phyloP scores from a whole-genome alignment of 1,140 invertebrate genomes.

The Paralvinella palmiformis region DNA sequence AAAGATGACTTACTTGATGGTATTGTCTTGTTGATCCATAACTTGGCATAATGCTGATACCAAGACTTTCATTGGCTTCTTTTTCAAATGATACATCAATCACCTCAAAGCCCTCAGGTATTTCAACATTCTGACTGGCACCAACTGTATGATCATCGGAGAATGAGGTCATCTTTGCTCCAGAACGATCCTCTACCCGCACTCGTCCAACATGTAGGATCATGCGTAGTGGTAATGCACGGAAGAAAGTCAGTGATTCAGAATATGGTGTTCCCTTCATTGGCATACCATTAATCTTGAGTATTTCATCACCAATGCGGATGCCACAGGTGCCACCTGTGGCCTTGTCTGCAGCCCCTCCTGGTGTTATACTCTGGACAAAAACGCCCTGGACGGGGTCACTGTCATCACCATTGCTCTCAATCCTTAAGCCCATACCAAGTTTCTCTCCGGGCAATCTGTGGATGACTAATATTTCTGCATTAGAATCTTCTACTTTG shows the following conservation, averaged over 20 bases:
- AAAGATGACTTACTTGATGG: constrained; percentile 36
- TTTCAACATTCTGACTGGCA: neutral
- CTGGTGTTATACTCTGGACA: constrained; percentile 80
- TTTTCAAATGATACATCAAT: constrained; percentile 27
- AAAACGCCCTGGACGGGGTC: constrained; percentile 69
- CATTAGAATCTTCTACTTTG: too few species aligned
- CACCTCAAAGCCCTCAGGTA: constrained; percentile 27
- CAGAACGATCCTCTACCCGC: neutral
- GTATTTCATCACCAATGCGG: constrained; percentile 78
- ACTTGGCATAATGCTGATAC: constrained; percentile 42
- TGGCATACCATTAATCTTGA: constrained; percentile 71
- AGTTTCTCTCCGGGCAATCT: constrained; percentile 79
- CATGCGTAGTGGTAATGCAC: constrained; percentile 38
- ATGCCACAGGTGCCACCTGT: constrained; percentile 52
- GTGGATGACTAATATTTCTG: constrained; percentile 51
- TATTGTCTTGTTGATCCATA: constrained; percentile 40
- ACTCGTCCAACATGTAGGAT: constrained; percentile 27
- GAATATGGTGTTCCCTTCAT: constrained; percentile 75
- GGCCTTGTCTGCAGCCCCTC: constrained; percentile 84
- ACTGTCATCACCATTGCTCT: constrained; percentile 65
- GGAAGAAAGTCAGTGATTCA: constrained; percentile 69
- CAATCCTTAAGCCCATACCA: constrained; percentile 85
- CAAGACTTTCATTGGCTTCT: constrained; percentile 30
- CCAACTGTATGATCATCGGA: neutral
- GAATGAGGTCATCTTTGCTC: neutral